Conservation (phyloP, 1,140 invertebrate genomes). For the fruit fly (Drosophila melanogaster) region Release_6_plus_ISO1_MT NT_033777.3:10140501-10141000, state of each 20-base stretch:
- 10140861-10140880: slow-evolving; percentile 66
- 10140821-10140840: slow-evolving; percentile 53
- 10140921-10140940: slow-evolving; percentile 83
- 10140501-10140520: too few species aligned
- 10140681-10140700: too few species aligned
- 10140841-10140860: slow-evolving; percentile 36
- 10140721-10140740: background rate
- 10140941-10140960: slow-evolving; percentile 85
- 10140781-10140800: slow-evolving; percentile 50
- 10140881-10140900: slow-evolving; percentile 76
- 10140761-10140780: slow-evolving; percentile 57
- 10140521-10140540: too few species aligned
- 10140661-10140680: background rate
- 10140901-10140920: slow-evolving; percentile 85
- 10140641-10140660: too few species aligned
- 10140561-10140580: slow-evolving; percentile 6
- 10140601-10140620: background rate
- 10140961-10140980: slow-evolving; percentile 85
- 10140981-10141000: slow-evolving; percentile 82
- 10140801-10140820: slow-evolving; percentile 59
- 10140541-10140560: background rate
- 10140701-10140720: background rate
- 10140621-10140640: too few species aligned
- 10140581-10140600: slow-evolving; percentile 4
- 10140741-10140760: too few species aligned